Evolutionary conservation across 2,888 invertebrate genomes (phyloP), one percentile per base, ranked within the genome.

Genomic region (Campopleginae sp.): DNA sequence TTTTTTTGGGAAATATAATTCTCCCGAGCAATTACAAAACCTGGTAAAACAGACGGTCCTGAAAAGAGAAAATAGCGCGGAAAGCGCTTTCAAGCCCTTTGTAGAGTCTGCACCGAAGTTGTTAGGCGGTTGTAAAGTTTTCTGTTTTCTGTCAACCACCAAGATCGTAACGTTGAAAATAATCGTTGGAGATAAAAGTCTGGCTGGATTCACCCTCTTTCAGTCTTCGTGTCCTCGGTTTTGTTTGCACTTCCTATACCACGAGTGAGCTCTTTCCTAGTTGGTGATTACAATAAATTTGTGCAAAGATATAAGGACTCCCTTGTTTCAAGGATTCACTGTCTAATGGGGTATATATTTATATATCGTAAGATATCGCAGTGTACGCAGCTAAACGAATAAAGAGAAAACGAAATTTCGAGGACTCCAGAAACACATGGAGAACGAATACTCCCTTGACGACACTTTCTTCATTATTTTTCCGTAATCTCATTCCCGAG

Each of bases 111-210:
- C 44, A 51, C 51, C 65, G 12, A 48, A 78, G 61, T 48, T 51
- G 23, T 51, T 48, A 54, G 42, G 17, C 66, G 61, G 76, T 82
- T 63, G 79, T 82, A 76, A 85, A 82, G 58, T 82, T 66, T 19
- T 82, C 44, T 63, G 85, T 76, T 76, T 76, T 76, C 75, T 72
- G 79, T 82, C 71, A 76, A 82, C 76, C 78, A 65, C 82, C 58
- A 58, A 65, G 82, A 79, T 82, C 75, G 74, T 79, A 76, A 82
- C 79, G 71, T 66, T 76, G 79, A 79, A 54, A 85, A 85, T 85
- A 68, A 82, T 85, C 85, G 80, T 77, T 66, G 71, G 44, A 82
- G 81, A 82, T 82, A 85, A 85, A 85, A 82, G 82, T 85, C 85
- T 72, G 58, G 74, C 63, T 75, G 65, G 54, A 78, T 54, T 71